Evolutionary conservation across 1,140 invertebrate species (phyloP), one percentile per base, ranked within the genome.

Genomic region (Antheraea mylitta): DNA sequence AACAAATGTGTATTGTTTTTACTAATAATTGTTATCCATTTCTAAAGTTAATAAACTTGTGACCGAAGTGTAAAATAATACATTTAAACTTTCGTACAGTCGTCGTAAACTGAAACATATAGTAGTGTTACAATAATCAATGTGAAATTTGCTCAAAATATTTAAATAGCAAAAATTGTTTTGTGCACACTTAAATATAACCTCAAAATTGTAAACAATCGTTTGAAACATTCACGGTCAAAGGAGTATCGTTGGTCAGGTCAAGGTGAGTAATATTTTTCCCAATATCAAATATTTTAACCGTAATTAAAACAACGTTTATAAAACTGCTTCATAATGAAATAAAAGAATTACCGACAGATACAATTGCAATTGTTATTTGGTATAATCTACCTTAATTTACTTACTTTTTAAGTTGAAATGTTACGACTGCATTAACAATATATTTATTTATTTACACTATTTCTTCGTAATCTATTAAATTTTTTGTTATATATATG

Each of bases 151-250:
- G 45, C 5, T 2, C 11, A 16, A 53, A 16, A 7, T 53, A 53
- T 53, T n/a, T 13, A 16, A 53, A n/a, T 16, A 13, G 10, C 16
- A 6, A 16, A 53, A 10, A 53, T 2, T 53, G 45, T 53, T 48
- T 53, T 53, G 45, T 53, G 16, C 9, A 53, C 45, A 13, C 45
- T 19, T 42, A 62, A 70, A 70, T 45, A 70, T 70, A 70, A 70
- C 69, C 69, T 70, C 58, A 70, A 70, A 70, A 69, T 37, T 66
- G 59, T 70, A 70, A 70, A 70, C 64, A 70, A 70, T 7, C 3
- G 38, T 42, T 42, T 42, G 0, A 70, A 45, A 16, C 7, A 68
- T 60, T 58, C 45, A 63, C 66, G 64, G 63, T 66, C 64, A 69
- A 45, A 69, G 62, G 68, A 65, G 64, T 65, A 63, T 69, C 45